Evolutionary conservation across 2,113 vertebrate species (phyloP).

Genomic region (Galbula dea): DNA sequence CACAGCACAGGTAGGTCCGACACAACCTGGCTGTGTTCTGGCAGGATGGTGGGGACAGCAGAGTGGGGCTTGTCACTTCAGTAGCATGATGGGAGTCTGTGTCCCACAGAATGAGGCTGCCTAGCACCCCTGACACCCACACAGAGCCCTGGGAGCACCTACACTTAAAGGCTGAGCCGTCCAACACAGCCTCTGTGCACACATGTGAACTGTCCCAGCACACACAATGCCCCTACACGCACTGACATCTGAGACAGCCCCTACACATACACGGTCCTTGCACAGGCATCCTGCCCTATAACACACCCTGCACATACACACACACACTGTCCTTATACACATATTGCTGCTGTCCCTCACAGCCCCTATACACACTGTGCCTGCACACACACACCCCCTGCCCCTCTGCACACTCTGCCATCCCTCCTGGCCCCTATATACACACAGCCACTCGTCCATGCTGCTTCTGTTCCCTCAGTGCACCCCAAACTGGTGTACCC

Average conservation of each 20-base stretch:
- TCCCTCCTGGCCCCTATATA: not conserved
- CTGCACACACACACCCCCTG: accelerated
- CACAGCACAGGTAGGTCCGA: not conserved
- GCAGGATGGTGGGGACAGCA: not conserved
- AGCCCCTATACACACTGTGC: too few relatives aligned
- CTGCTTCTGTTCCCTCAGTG: not conserved
- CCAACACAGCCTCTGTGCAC: too few relatives aligned
- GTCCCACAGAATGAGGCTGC: not conserved
- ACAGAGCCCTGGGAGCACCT: accelerated
- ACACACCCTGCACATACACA: too few relatives aligned
- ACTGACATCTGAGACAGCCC: too few relatives aligned
- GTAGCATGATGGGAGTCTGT: accelerated
- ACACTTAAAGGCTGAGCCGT: too few relatives aligned
- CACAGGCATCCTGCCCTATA: too few relatives aligned
- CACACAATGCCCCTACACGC: too few relatives aligned
- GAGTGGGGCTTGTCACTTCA: too few relatives aligned
- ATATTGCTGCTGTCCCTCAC: too few relatives aligned
- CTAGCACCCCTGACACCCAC: not conserved
- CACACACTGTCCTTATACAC: too few relatives aligned
- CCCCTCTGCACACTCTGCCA: accelerated
- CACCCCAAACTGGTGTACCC: accelerated
- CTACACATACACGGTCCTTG: too few relatives aligned
- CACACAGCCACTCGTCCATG: not conserved
- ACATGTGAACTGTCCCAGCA: too few relatives aligned
- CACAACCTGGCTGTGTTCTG: not conserved